Evolutionary conservation across 2,797 vertebrate species (phyloP).

Genomic region (Uromys caudimaculatus): DNA sequence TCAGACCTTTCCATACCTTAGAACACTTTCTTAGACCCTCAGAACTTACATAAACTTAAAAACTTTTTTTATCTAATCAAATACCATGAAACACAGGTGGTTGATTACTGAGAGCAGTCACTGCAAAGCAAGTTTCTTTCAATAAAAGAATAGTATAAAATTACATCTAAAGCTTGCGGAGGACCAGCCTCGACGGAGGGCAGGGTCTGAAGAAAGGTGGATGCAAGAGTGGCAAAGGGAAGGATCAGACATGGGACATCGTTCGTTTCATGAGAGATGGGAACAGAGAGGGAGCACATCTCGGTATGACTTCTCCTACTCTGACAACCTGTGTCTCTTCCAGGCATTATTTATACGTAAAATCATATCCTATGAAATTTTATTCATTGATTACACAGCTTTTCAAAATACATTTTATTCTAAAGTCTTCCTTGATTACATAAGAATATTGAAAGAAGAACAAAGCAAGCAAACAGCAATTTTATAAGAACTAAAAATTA

Average conservation of each 20-base stretch:
- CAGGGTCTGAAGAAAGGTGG: not conserved
- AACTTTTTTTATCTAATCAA: not conserved
- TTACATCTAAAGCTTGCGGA: not conserved
- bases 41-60: not conserved
- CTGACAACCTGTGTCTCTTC: not conserved
- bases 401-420: not conserved
- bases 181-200: not conserved
- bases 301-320: not conserved
- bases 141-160: not conserved
- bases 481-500: not conserved
- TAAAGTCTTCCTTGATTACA: not conserved
- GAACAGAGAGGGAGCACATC: not conserved
- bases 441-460: not conserved
- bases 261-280: not conserved
- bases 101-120: not conserved
- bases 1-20: not conserved
- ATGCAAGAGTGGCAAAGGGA: no score
- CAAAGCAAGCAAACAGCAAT: not conserved
- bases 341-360: not conserved
- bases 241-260: not conserved
- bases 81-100: not conserved
- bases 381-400: not conserved
- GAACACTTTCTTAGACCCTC: not conserved
- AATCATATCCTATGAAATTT: not conserved
- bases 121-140: not conserved